A percentile compares a stretch with the other conserved stretches of the same genome.
Evolutionary conservation across 2,113 vertebrate species (phyloP).

Genomic region (Dinomys branickii): DNA sequence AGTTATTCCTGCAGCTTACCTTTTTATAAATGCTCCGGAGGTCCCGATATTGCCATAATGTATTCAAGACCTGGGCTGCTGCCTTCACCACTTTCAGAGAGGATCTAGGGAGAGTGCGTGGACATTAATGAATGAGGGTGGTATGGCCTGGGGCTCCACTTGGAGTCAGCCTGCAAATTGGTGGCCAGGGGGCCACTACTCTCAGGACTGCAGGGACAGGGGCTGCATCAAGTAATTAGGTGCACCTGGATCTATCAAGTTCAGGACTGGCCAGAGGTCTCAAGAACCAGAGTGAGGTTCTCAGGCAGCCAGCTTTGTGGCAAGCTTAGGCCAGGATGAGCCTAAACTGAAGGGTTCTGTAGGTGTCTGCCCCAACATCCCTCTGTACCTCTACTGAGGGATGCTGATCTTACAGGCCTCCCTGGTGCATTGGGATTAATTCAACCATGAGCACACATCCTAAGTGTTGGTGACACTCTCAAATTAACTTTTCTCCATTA

Average conservation of each 20-base stretch:
- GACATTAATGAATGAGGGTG: not conserved
- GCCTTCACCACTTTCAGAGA: conserved; percentile 99
- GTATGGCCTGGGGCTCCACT: not conserved
- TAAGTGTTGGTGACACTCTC: not conserved
- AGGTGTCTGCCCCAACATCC: not conserved
- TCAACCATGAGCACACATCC: not conserved
- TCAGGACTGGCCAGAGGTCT: not conserved
- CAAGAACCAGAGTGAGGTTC: not conserved
- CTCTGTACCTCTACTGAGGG: not conserved
- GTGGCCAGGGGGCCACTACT: not conserved
- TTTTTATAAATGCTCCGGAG: conserved; percentile 99
- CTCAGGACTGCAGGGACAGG: not conserved
- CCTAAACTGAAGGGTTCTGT: not conserved
- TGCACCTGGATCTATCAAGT: not conserved
- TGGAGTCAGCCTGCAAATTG: not conserved
- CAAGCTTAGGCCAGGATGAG: not conserved
- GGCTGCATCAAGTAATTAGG: not conserved
- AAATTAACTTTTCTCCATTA: not conserved
- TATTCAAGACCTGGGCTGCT: conserved; percentile 97
- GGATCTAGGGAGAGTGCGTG: conserved; percentile 86
- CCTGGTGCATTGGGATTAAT: not conserved
- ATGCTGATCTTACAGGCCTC: not conserved
- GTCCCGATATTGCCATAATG: conserved; percentile 98
- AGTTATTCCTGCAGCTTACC: conserved; percentile 85
- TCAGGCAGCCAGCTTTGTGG: not conserved